A percentile compares a stretch with the other conserved stretches of the same genome.
These are phyloP conservation scores for Callimorpha dominula DNA, from an alignment of 2,888 invertebrate genomes.

Conservation along the genomic window DNA sequence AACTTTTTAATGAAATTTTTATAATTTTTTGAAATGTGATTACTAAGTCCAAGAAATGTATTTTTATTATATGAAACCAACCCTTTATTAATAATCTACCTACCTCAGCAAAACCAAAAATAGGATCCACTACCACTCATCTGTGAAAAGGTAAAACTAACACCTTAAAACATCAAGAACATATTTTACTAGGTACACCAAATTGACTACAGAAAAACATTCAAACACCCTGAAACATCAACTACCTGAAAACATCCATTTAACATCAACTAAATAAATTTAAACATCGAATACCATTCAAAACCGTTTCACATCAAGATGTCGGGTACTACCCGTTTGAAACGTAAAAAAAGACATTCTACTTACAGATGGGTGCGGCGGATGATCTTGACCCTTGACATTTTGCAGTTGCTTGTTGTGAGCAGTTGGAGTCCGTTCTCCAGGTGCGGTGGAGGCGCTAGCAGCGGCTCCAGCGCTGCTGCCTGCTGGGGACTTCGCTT, in stretches of 20 bases:
- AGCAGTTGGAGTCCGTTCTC: constrained; percentile 87
- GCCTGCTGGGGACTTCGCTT: constrained; percentile 92
- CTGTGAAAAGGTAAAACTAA: not conserved
- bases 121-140: not conserved
- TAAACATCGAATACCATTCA: constrained; percentile 20
- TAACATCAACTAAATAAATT: constrained; percentile 5
- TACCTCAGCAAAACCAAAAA: not conserved
- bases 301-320: not conserved
- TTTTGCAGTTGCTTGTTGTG: constrained; percentile 92
- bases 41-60: too few relatives aligned
- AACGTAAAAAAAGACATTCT: constrained; percentile 37
- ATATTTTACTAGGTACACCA: not conserved
- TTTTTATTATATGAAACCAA: not conserved
- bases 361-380: constrained; percentile 92
- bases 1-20: too few relatives aligned
- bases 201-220: constrained; percentile 2
- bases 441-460: constrained; percentile 81
- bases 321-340: constrained; percentile 11
- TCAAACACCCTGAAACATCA: constrained; percentile 12
- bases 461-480: constrained; percentile 87
- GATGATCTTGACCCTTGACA: constrained; percentile 89
- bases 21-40: not conserved
- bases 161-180: not conserved
- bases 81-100: not conserved
- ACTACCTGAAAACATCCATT: constrained; percentile 14